Base-by-base conservation (phyloP, 2,113 vertebrate genomes). In the Puntigrus tetrazona region DNA sequence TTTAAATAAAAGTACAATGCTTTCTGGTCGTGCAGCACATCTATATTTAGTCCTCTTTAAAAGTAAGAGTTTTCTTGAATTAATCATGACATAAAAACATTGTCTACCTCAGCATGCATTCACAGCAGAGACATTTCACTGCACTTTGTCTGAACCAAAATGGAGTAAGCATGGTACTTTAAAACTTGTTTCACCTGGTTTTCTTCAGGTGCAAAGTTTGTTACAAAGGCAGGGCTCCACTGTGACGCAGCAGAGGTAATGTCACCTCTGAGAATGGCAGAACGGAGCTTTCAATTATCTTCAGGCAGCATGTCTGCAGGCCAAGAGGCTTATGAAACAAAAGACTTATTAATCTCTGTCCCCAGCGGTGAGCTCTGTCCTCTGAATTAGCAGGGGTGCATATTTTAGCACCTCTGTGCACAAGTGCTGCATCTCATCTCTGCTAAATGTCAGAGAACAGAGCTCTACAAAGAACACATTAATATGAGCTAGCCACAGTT, bases 261-360 rank as follows among this genome's bases (percentile, higher is more conserved):
- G 38, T 73, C 47, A 14, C 74, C 47, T 36, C 7, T 78, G 38
- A 78, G 18, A 38, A 61, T 16, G 55, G 34, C n/a, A 25, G 11
- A 78, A 38, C 9, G 38, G 22, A 61, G 55, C 55, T 78, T 78
- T 78, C 77, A 78, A 78, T 63, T 78, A 78, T 78, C 77, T 61
- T 41, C 77, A 78, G 77, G 55, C 55, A 78, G 4, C n/a, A 27
- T 61, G 36, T 43, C 55, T 78, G 14, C 77, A 8, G 76, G 55
- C 77, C 36, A 41, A 43, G 77, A 38, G 77, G 77, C 55, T 78
- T 61, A 78, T 78, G 57, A 78, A 78, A 78, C 55, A 78, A 78
- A 78, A 41, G 73, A 18, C 61, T 86, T 76, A 63, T 86, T 83
- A 83, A 73, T 86, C 50, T n/a, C 18, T n/a, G 34, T 38, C 76